These are phyloP conservation scores for Zeugodacus cucurbitae DNA, from an alignment of 1,140 invertebrate species.

Conservation along the genomic window DNA sequence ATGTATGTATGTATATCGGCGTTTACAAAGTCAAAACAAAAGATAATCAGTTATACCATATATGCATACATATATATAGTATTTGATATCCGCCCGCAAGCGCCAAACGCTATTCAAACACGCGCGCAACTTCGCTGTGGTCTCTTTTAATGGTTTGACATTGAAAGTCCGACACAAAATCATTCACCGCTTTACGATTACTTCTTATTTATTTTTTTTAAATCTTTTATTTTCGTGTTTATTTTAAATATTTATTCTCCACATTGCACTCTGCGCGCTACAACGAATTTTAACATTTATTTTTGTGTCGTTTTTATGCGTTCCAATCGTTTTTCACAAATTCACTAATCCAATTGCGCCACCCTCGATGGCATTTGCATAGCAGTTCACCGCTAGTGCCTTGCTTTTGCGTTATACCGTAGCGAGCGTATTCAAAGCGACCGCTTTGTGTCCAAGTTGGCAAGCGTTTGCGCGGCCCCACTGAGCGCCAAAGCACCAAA, in stretches of 20 bases:
- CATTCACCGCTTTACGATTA: neutral
- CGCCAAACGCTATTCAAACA: neutral
- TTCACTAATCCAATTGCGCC: neutral
- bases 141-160: neutral
- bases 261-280: neutral
- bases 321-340: neutral
- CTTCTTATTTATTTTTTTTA: neutral
- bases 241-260: neutral
- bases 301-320: neutral
- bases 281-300: neutral
- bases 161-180: neutral
- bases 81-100: neutral
- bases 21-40: neutral
- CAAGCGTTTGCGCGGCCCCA: conserved; percentile 8
- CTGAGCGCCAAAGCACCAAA: neutral
- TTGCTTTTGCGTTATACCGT: neutral
- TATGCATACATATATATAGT: neutral
- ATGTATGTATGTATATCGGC: neutral
- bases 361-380: neutral
- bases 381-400: neutral
- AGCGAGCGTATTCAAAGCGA: neutral
- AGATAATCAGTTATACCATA: neutral
- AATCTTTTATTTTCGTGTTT: neutral
- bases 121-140: neutral
- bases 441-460: neutral